phyloP scores from a whole-genome alignment of 2,888 invertebrate genomes.

The Meandrusa payeni region DNA sequence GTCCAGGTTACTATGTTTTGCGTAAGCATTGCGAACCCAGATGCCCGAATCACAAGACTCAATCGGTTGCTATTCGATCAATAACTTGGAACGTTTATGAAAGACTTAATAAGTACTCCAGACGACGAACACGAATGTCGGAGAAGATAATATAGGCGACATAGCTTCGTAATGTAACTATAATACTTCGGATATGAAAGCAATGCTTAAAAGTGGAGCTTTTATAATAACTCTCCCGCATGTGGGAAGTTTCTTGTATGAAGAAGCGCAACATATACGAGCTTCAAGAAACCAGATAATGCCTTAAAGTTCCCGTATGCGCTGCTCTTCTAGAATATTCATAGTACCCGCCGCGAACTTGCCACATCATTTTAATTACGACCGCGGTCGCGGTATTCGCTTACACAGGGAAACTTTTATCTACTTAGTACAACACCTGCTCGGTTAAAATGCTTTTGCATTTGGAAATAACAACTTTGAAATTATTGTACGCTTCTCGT shows the following conservation, averaged over 20 bases:
- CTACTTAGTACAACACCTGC: slow-evolving; percentile 46
- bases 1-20: too few relatives aligned
- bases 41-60: too few relatives aligned
- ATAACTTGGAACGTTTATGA: too few relatives aligned
- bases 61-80: too few relatives aligned
- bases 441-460: slow-evolving; percentile 32
- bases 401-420: slow-evolving; percentile 40
- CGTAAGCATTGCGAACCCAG: too few relatives aligned
- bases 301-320: slow-evolving; percentile 8
- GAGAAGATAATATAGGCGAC: too few relatives aligned
- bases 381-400: slow-evolving; percentile 20
- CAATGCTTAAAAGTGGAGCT: too few relatives aligned
- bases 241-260: not conserved
- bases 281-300: slow-evolving; percentile 15
- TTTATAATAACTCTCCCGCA: too few relatives aligned
- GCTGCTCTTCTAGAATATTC: slow-evolving; percentile 32
- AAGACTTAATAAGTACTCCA: too few relatives aligned
- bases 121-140: too few relatives aligned
- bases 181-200: too few relatives aligned
- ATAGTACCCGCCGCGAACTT: slow-evolving; percentile 32
- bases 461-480: slow-evolving; percentile 9
- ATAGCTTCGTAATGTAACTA: too few relatives aligned
- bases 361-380: slow-evolving; percentile 35
- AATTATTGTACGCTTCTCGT: slow-evolving; percentile 1
- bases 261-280: not conserved